Evolutionary conservation across 2,797 vertebrate species (phyloP).

Genomic region (Kryptopterus vitreolus): DNA sequence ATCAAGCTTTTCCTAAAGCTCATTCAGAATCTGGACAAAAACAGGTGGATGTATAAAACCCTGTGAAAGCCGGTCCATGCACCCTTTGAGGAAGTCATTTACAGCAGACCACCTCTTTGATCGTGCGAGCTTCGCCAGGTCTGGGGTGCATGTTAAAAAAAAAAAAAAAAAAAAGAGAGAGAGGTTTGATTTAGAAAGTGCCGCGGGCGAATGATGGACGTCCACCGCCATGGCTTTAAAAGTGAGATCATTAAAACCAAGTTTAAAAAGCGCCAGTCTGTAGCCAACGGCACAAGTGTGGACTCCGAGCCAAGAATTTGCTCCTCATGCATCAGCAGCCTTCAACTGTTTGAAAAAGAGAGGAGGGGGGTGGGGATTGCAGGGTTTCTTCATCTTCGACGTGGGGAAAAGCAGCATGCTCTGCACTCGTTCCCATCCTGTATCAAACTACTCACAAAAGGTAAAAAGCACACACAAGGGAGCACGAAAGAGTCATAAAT

Average conservation of each 20-base stretch:
- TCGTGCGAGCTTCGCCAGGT: not conserved
- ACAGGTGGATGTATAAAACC: conserved; percentile 14
- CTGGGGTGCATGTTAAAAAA: conserved; percentile 30
- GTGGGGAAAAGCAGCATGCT: not conserved
- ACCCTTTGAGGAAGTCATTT: conserved; percentile 45
- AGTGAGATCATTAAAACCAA: conserved; percentile 40
- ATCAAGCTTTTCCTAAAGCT: not conserved
- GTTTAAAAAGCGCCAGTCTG: conserved; percentile 29
- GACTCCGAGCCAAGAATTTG: conserved; percentile 21
- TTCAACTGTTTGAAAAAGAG: no score
- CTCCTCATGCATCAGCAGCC: conserved; percentile 22
- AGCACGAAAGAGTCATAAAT: not conserved
- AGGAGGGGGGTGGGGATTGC: not conserved
- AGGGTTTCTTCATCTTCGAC: not conserved
- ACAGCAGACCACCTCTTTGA: conserved; percentile 21
- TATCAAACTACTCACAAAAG: not conserved
- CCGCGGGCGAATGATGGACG: conserved; percentile 25
- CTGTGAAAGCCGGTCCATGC: conserved; percentile 33
- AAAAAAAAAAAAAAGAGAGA: no score
- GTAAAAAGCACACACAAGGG: no score
- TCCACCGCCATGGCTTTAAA: conserved; percentile 13
- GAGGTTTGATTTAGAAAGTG: conserved; percentile 59
- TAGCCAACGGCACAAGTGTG: not conserved
- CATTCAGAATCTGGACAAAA: conserved; percentile 26
- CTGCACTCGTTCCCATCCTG: not conserved